Evolutionary conservation across 2,888 invertebrate species (phyloP).

Genomic region (Tetragnatha montana): DNA sequence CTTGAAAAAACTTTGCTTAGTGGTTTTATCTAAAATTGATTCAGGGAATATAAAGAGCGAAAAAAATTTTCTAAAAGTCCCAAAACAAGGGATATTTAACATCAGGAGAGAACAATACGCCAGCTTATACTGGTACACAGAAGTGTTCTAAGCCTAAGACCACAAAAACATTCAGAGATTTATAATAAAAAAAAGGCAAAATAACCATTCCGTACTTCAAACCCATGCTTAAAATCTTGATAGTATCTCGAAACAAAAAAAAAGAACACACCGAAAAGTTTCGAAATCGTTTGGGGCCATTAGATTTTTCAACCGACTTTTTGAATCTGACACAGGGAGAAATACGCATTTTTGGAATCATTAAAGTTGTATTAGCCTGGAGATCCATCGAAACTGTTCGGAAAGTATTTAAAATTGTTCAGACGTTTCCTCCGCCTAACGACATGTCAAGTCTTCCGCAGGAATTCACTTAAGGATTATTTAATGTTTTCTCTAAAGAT

Average conservation of each 20-base stretch:
- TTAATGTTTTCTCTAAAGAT: slow-evolving; percentile 8
- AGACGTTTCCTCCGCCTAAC: background rate
- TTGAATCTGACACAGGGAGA: background rate
- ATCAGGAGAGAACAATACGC: too few relatives aligned
- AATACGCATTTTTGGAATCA: slow-evolving; percentile 1
- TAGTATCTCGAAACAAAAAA: background rate
- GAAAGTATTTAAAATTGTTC: slow-evolving; percentile 11
- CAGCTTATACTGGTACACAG: too few relatives aligned
- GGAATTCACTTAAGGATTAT: slow-evolving; percentile 3
- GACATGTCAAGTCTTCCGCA: background rate
- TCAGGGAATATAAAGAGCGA: too few relatives aligned
- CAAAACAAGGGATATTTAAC: too few relatives aligned
- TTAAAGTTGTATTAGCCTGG: background rate
- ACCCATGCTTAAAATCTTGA: background rate
- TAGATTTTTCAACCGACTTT: background rate
- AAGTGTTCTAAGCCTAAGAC: too few relatives aligned
- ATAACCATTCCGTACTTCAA: background rate
- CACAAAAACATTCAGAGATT: background rate
- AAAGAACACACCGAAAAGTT: background rate
- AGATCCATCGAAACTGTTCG: background rate
- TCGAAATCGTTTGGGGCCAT: background rate
- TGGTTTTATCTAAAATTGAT: too few relatives aligned
- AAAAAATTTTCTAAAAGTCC: too few relatives aligned
- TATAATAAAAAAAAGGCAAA: background rate
- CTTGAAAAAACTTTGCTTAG: too few relatives aligned